phyloP scores from a whole-genome alignment of 2,797 vertebrate species.

The Pelochelys cantorii region DNA sequence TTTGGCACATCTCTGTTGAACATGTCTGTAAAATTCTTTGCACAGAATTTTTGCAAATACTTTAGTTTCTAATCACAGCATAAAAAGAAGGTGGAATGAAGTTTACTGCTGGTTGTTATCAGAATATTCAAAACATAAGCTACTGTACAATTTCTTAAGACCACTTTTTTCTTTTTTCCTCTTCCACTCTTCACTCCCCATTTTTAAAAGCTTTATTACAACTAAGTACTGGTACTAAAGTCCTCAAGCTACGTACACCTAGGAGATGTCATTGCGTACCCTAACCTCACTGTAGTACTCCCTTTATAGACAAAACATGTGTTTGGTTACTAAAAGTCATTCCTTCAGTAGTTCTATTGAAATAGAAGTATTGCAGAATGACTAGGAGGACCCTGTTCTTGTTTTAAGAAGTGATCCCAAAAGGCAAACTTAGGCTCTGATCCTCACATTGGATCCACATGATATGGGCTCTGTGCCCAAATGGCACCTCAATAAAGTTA shows the following conservation, averaged over 20 bases:
- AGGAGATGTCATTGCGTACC: not conserved
- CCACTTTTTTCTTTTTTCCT: not conserved
- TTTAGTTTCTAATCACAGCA: not conserved
- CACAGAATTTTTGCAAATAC: not conserved
- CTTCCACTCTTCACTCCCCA: not conserved
- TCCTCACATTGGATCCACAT: not conserved
- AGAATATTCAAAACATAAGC: not conserved
- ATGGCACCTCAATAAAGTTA: not conserved
- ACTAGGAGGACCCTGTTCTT: not conserved
- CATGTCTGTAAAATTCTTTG: not conserved
- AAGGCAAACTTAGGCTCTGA: not conserved
- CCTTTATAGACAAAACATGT: not conserved
- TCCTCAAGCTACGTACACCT: not conserved
- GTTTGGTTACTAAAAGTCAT: not conserved
- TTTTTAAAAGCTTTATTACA: not conserved
- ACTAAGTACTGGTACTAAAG: not conserved
- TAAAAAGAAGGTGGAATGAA: not conserved
- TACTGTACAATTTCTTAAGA: not conserved
- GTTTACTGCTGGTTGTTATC: not conserved
- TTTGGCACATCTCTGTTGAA: not conserved
- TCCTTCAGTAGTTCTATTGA: not conserved
- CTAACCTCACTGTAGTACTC: not conserved
- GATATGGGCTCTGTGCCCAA: not conserved
- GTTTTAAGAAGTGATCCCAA: not conserved
- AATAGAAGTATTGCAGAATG: not conserved